Evolutionary conservation across 2,113 vertebrate species (phyloP).

Genomic region (Galbula dea): DNA sequence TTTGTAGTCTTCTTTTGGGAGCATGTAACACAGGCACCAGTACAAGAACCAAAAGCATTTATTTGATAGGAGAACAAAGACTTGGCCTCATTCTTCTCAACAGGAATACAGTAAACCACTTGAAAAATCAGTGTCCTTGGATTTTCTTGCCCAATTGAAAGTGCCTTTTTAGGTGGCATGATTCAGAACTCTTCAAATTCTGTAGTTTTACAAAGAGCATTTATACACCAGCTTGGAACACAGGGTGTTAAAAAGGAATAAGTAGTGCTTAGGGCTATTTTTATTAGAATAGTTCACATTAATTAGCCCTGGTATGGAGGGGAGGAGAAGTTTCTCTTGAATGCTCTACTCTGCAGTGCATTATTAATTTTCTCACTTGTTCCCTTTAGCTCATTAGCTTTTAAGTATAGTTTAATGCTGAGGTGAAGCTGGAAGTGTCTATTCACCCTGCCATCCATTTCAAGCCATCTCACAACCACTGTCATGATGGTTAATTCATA

Average conservation of each 20-base stretch:
- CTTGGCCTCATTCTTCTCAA: background rate
- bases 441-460: background rate
- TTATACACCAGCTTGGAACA: background rate
- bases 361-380: constrained; percentile 18
- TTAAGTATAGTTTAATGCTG: background rate
- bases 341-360: background rate
- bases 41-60: background rate
- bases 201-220: constrained; percentile 1
- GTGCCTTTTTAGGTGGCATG: constrained; percentile 10
- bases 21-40: background rate
- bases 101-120: background rate
- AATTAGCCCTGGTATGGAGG: constrained; percentile 13
- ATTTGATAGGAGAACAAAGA: background rate
- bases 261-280: constrained; percentile 22
- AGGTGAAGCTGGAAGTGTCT: background rate
- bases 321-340: constrained; percentile 22
- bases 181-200: constrained; percentile 34
- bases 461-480: background rate
- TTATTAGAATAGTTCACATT: constrained; percentile 36
- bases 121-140: constrained; percentile 25
- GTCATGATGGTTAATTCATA: background rate
- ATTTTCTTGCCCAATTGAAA: background rate
- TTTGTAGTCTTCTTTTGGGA: background rate
- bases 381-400: constrained; percentile 53
- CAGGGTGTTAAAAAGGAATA: constrained; percentile 19